phyloP scores from a whole-genome alignment of 2,113 vertebrate species.

The Clarias batrachus region DNA sequence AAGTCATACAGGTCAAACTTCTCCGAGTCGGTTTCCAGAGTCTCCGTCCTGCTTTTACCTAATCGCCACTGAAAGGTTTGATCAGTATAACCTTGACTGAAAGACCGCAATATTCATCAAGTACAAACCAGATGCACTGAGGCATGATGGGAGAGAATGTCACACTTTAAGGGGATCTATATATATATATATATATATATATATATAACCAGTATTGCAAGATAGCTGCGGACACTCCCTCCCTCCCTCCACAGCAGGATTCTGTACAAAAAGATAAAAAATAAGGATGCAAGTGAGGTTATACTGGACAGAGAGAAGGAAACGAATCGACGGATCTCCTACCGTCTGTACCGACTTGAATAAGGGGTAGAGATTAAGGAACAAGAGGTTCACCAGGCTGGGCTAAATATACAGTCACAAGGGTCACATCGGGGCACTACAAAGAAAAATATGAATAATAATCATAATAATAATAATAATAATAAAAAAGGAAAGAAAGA shows the following conservation, averaged over 20 bases:
- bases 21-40: background rate
- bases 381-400: slow-evolving; percentile 67
- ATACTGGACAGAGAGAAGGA: slow-evolving; percentile 59
- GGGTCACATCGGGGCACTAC: slow-evolving; percentile 56
- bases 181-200: too few relatives aligned
- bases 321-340: slow-evolving; percentile 69
- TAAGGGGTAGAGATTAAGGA: slow-evolving; percentile 78
- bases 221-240: slow-evolving; percentile 29
- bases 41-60: background rate
- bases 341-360: slow-evolving; percentile 74
- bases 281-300: slow-evolving; percentile 34
- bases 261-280: slow-evolving; percentile 51
- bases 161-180: slow-evolving; percentile 21
- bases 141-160: background rate
- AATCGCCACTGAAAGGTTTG: background rate
- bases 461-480: background rate
- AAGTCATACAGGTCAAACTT: slow-evolving; percentile 10
- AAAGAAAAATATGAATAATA: slow-evolving; percentile 57
- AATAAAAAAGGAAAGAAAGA: background rate
- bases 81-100: background rate
- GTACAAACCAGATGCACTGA: background rate
- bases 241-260: slow-evolving; percentile 24
- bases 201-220: slow-evolving; percentile 19
- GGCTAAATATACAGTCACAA: slow-evolving; percentile 79
- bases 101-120: background rate